A percentile compares a stretch with the other conserved stretches of the same genome.
Conservation (phyloP, 2,888 invertebrate species). For the Diplazon laetatorius region DNA sequence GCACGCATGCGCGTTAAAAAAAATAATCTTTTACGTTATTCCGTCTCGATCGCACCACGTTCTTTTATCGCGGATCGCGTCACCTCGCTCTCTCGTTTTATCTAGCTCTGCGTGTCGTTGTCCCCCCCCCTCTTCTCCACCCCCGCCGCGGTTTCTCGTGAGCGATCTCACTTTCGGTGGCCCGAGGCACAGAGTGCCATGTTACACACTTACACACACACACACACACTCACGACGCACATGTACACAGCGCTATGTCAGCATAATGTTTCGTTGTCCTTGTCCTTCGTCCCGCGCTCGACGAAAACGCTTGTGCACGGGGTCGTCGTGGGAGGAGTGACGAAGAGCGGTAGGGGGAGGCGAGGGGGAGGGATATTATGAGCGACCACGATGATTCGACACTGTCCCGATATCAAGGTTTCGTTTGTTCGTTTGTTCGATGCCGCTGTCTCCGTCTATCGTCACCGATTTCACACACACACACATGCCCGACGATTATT, state of each 20-base stretch:
- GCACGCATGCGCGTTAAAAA: constrained; percentile 57
- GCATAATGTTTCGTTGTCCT: constrained; percentile 35
- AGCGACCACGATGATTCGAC: constrained; percentile 54
- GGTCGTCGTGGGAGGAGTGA: constrained; percentile 44
- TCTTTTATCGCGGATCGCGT: constrained; percentile 23
- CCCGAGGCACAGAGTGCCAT: constrained; percentile 4
- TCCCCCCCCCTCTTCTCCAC: no score
- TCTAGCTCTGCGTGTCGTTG: constrained; percentile 3
- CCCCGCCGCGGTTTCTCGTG: constrained; percentile 24
- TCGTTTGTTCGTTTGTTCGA: constrained; percentile 25
- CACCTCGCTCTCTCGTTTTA: constrained; percentile 34
- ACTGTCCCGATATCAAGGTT: constrained; percentile 54
- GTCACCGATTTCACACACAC: constrained; percentile 13
- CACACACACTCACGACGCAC: no score
- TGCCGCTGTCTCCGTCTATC: constrained; percentile 13
- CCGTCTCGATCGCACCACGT: constrained; percentile 14
- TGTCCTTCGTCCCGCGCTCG: constrained; percentile 34
- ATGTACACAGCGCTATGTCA: constrained; percentile 26
- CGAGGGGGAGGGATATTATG: constrained; percentile 35
- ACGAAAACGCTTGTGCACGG: constrained; percentile 51
- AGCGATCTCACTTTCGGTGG: constrained; percentile 28
- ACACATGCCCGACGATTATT: constrained; percentile 17
- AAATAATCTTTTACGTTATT: constrained; percentile 45
- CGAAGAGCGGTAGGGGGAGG: constrained; percentile 10
- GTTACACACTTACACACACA: no score